phyloP scores from a whole-genome alignment of 1,140 invertebrate species.

The Brachystomella parvula region DNA sequence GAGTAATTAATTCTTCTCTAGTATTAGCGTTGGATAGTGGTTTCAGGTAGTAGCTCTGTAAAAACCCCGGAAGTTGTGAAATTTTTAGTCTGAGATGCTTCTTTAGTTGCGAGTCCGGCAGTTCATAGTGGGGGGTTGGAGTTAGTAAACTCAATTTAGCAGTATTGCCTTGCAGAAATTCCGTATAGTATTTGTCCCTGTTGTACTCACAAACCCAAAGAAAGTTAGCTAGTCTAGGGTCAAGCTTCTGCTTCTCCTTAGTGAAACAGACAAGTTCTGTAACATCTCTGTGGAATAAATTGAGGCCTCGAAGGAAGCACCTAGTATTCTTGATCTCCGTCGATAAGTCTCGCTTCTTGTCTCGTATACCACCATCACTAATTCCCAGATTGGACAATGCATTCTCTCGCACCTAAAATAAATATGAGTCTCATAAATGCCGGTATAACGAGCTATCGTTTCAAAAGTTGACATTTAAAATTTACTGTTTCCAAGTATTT shows the following conservation, averaged over 20 bases:
- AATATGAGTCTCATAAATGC: no score
- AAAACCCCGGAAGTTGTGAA: no score
- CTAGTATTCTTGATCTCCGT: neutral
- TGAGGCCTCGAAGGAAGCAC: neutral
- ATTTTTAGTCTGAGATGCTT: no score
- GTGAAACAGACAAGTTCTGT: neutral
- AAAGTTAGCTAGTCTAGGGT: neutral
- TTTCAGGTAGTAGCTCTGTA: no score
- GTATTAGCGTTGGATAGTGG: no score
- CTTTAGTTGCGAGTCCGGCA: no score
- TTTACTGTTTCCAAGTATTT: neutral
- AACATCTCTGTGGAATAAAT: neutral
- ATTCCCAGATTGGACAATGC: neutral
- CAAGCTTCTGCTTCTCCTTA: neutral
- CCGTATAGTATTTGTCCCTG: neutral
- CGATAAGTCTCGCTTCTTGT: neutral
- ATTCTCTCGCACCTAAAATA: neutral
- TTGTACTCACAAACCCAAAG: neutral
- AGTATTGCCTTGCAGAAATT: neutral
- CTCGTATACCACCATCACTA: neutral
- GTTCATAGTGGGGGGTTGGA: no score
- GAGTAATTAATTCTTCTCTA: no score
- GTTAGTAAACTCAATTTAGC: no score
- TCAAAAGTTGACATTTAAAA: neutral
- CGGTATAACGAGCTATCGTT: neutral